Base-by-base conservation (phyloP, 2,888 invertebrate genomes). In the Aphidius colemani region DNA sequence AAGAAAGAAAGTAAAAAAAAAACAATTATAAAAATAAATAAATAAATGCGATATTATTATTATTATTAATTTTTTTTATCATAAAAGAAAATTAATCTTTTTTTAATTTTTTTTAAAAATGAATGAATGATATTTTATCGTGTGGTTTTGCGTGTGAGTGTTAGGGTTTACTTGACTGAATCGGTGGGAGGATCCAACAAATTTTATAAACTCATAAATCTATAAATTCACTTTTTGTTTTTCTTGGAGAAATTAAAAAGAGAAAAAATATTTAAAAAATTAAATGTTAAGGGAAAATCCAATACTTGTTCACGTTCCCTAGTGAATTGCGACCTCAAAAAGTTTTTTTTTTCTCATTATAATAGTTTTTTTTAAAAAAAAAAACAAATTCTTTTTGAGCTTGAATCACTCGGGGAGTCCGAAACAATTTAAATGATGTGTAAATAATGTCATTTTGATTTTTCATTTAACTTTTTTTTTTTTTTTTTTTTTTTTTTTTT, bases 1-100 rank as follows among this genome's bases (percentile, higher is more conserved):
- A 78, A 63, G 76, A 74, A 53, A 67, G 63, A 55, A 73, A 75
- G 59, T 63, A 69, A 46, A 53, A 50, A 13, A 51, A 57, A 40
- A 13, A 39, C n/a, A n/a, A 18, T n/a, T 9, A 4, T 41, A 53
- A 53, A 18, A 44, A 48, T 46, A 10, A 56, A 57, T 57, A 45
- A 48, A 46, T 40, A 46, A 43, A 53, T 30, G 30, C 30, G 30
- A 30, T 30, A 30, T 30, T 30, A 30, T 30, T 30, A 30, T 30
- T 30, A 41, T 13, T 40, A 53, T 4, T 43, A 11, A 39, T 57
- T 46, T 46, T 30, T 45, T 45, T 46, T 45, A 11, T 45, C 57
- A 13, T 11, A 43, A 57, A 39, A 11, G 18, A 30, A 57, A 46
- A 10, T 11, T 45, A 46, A 46, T 57, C 46, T 30, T 30, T 30